A percentile compares a stretch with the other conserved stretches of the same genome.
Evolutionary conservation across 2,797 vertebrate genomes (phyloP).

Genomic region (Eremophila alpestris): DNA sequence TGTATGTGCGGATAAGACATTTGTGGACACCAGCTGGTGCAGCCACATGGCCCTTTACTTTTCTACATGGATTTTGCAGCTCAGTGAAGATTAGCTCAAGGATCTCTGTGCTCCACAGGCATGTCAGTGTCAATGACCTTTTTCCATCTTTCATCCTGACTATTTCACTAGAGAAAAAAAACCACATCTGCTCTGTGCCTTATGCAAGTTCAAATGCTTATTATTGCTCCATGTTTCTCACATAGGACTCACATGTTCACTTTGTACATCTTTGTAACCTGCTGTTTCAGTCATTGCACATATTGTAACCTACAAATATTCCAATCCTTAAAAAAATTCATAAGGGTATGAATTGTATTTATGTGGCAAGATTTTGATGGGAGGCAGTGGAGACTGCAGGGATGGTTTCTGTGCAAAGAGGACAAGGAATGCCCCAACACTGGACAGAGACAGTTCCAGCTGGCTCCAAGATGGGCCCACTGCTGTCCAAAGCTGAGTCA

Average conservation of each 20-base stretch:
- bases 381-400: not conserved
- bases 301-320: not conserved
- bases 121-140: not conserved
- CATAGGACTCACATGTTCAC: not conserved
- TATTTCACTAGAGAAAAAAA: not conserved
- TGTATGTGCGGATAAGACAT: not conserved
- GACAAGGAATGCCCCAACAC: not conserved
- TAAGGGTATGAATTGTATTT: not conserved
- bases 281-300: not conserved
- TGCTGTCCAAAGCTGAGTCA: not conserved
- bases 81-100: constrained; percentile 18
- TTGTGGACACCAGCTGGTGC: not conserved
- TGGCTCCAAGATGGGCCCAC: not conserved
- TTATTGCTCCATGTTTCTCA: not conserved
- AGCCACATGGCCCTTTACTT: not conserved
- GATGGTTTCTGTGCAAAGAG: not conserved
- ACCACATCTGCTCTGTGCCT: not conserved
- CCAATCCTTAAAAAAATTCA: not conserved
- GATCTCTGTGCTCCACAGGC: not conserved
- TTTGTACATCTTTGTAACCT: not conserved
- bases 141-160: not conserved
- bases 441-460: not conserved
- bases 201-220: not conserved
- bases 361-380: not conserved
- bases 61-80: not conserved